Evolutionary conservation across 1,140 invertebrate genomes (phyloP).

Genomic region (Branchinecta lindahli): DNA sequence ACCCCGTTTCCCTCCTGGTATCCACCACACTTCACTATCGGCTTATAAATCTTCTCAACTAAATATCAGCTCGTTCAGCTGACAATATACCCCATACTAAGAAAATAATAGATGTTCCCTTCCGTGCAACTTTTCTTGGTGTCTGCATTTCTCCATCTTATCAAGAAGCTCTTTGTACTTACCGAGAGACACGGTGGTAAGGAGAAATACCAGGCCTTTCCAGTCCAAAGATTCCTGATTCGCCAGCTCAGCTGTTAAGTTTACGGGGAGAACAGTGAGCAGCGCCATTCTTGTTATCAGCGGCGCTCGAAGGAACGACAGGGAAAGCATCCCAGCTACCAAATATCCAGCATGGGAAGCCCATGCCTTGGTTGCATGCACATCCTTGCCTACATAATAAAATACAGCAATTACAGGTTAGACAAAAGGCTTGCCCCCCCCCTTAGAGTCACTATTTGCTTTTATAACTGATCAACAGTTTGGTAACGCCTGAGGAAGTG

Average conservation of each 20-base stretch:
- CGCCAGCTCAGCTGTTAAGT: constrained; percentile 15
- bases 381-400: constrained; percentile 25
- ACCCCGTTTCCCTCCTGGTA: too few species aligned
- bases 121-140: too few species aligned
- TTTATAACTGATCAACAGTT: too few species aligned
- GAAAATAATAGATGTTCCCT: too few species aligned
- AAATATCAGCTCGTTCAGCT: too few species aligned
- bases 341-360: constrained; percentile 28
- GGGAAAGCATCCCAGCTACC: constrained; percentile 24
- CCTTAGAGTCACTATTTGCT: too few species aligned
- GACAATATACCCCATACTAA: too few species aligned
- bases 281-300: constrained; percentile 17
- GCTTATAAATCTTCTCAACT: too few species aligned
- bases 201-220: constrained; percentile 14
- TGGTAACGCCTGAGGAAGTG: too few species aligned
- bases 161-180: neutral
- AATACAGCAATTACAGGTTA: neutral
- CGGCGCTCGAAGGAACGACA: constrained; percentile 19
- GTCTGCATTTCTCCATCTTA: too few species aligned
- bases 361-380: constrained; percentile 25
- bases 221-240: constrained; percentile 14
- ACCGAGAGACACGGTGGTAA: constrained; percentile 8
- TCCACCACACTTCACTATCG: too few species aligned
- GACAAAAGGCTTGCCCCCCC: too few species aligned
- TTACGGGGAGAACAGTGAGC: constrained; percentile 15